These are phyloP conservation scores for Tenthredo scrophulariae DNA, from an alignment of 2,888 invertebrate species.

Conservation along the genomic window DNA sequence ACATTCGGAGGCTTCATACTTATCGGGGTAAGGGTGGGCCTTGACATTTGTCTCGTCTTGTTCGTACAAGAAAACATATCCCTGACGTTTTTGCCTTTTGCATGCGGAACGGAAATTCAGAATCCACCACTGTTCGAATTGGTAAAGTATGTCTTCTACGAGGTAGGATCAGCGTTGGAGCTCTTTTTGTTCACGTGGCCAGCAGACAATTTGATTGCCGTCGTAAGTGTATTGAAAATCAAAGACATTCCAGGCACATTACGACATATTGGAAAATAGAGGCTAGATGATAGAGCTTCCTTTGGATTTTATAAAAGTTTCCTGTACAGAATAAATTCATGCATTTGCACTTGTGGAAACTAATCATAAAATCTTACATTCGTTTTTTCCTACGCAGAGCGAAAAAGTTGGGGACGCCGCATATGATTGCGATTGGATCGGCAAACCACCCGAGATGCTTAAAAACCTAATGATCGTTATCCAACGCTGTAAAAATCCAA, in stretches of 20 bases:
- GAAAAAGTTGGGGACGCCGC: background rate
- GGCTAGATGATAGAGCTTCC: background rate
- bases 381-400: background rate
- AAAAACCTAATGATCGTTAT: background rate
- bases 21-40: conserved; percentile 3
- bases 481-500: background rate
- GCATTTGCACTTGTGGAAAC: background rate
- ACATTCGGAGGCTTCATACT: conserved; percentile 12
- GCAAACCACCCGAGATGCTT: conserved; percentile 5
- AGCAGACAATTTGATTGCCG: conserved; percentile 65
- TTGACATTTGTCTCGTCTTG: background rate
- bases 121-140: background rate
- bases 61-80: background rate
- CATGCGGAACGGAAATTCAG: conserved; percentile 52
- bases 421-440: conserved; percentile 27
- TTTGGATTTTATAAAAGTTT: background rate
- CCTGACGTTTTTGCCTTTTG: background rate
- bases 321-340: background rate
- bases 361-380: background rate
- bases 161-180: conserved; percentile 64
- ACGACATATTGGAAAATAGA: background rate
- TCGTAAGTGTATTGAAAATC: conserved; percentile 59
- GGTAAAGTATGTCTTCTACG: conserved; percentile 60
- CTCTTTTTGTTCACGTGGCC: conserved; percentile 69
- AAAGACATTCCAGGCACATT: background rate